phyloP scores from a whole-genome alignment of 2,888 invertebrate species.

The Muscina levida region DNA sequence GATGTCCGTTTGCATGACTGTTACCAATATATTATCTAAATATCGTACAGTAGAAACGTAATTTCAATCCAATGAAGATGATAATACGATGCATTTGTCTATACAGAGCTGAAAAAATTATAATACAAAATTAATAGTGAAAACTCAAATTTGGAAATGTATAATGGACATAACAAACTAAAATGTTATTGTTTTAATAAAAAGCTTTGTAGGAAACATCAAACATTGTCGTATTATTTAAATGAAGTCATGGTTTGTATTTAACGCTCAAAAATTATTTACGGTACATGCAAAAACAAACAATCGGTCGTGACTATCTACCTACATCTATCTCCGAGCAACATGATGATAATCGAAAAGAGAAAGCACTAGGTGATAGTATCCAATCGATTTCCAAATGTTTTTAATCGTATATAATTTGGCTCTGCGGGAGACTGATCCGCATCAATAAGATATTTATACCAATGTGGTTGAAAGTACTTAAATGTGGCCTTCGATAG shows the following conservation, averaged over 20 bases:
- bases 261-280: no score
- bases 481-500: no score
- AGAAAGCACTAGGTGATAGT: no score
- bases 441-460: no score
- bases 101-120: conserved; percentile 3
- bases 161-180: not conserved
- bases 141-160: conserved; percentile 1
- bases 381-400: no score
- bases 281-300: no score
- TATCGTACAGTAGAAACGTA: conserved; percentile 39
- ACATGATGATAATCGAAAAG: no score
- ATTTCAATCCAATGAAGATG: conserved; percentile 12
- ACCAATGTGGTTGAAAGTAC: no score
- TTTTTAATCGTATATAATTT: no score
- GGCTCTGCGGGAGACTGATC: no score
- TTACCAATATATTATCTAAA: conserved; percentile 20
- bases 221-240: not conserved
- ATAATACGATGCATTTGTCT: conserved; percentile 24
- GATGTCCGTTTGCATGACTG: conserved; percentile 23
- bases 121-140: not conserved
- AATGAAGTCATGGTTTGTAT: not conserved
- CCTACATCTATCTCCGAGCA: no score
- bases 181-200: not conserved
- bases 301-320: no score
- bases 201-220: conserved; percentile 17